Evolutionary conservation across 92 coral and sea anemone genomes (phyloP).

Genomic region (Zoanthus sansibaricus): DNA sequence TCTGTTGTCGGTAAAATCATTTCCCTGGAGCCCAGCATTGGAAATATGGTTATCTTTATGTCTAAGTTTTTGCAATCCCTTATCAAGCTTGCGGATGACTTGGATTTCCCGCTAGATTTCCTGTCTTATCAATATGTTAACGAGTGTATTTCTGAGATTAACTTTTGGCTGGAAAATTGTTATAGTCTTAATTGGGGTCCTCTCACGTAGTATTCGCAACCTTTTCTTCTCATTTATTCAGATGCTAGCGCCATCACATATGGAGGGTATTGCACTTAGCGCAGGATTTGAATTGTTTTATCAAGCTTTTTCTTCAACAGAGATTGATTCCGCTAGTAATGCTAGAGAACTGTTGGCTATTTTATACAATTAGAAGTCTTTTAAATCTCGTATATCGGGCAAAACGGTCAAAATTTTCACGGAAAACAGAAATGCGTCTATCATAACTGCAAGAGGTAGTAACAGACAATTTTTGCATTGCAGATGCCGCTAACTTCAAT

Average conservation of each 20-base stretch:
- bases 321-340: too few species aligned
- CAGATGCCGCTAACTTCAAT: too few species aligned
- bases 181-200: constrained; percentile 21
- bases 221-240: constrained; percentile 45
- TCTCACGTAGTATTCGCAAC: constrained; percentile 10
- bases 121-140: too few species aligned
- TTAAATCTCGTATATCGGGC: too few species aligned
- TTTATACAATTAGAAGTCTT: too few species aligned
- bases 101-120: constrained; percentile 3
- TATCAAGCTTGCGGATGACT: constrained; percentile 17
- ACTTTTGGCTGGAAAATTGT: constrained; percentile 50
- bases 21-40: constrained; percentile 40
- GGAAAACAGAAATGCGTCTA: too few species aligned
- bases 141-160: constrained; percentile 39
- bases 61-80: constrained; percentile 47
- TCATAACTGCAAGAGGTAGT: too few species aligned
- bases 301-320: constrained; percentile 21
- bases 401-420: too few species aligned
- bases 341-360: too few species aligned
- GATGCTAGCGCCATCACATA: constrained; percentile 55
- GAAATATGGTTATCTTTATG: constrained; percentile 47
- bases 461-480: too few species aligned
- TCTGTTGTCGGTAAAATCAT: constrained; percentile 45
- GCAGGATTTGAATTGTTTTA: constrained; percentile 49
- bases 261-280: constrained; percentile 38